Conservation (phyloP, 2,797 vertebrate species). For the Eutrigla gurnardus region DNA sequence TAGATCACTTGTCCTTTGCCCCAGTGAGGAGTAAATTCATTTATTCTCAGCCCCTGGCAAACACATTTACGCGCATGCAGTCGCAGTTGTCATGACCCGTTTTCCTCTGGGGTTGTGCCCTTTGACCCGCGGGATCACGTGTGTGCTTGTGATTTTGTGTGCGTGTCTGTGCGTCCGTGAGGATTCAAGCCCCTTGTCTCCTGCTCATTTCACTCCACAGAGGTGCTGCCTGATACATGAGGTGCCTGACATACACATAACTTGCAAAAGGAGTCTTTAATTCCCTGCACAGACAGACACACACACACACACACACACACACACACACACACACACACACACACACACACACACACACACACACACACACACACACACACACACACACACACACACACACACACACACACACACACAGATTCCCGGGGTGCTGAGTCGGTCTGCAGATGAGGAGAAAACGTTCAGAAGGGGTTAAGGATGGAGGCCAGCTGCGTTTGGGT, state of each 20-base stretch:
- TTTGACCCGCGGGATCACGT: conserved; percentile 33
- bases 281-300: conserved; percentile 9
- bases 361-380: conserved; percentile 14
- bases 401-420: conserved; percentile 50
- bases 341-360: not conserved
- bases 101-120: conserved; percentile 48
- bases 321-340: conserved; percentile 17
- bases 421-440: conserved; percentile 57
- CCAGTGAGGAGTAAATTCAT: conserved; percentile 36
- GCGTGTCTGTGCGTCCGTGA: conserved; percentile 14
- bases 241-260: conserved; percentile 59
- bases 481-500: conserved; percentile 47
- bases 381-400: not conserved
- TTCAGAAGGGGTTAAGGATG: conserved; percentile 37
- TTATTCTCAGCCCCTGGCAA: conserved; percentile 49
- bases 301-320: not conserved
- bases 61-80: conserved; percentile 40
- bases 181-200: conserved; percentile 47
- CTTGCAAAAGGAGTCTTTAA: conserved; percentile 43
- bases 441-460: conserved; percentile 36
- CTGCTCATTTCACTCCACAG: conserved; percentile 64
- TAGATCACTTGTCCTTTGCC: conserved; percentile 48
- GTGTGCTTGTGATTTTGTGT: conserved; percentile 24
- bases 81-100: conserved; percentile 53
- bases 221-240: conserved; percentile 76